Base-by-base conservation (phyloP, 2,797 vertebrate genomes). In the Rhincodon typus region DNA sequence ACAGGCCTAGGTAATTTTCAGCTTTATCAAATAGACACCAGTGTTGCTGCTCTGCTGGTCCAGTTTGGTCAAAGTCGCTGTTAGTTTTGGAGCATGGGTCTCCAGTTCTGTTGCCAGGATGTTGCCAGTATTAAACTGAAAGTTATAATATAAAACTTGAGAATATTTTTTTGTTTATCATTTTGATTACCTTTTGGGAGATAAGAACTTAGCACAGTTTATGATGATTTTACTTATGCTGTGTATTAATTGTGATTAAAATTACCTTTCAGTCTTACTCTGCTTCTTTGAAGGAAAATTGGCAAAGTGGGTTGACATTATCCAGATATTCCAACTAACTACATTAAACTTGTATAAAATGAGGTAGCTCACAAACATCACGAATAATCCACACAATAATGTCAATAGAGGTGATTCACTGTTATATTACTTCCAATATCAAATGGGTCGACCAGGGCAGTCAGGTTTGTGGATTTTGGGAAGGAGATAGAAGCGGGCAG, bases 331-430 rank as follows among this genome's bases (percentile, higher is more conserved):
- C 69, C 34, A 34, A 72, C 42, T 70, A 42, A 50, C 27, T 12
- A 46, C 67, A 27, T 94, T 94, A 30, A 94, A 50, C 69, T 42
- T 23, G 21, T 19, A 70, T 15, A 69, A 72, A 27, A 72, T 30
- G 27, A 94, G 42, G 69, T 72, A 94, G 42, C 42, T 72, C 69
- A 34, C 1, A 74, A 74, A 3, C 4, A 19, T 72, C 30, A 7
- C 3, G 13, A 69, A 30, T 30, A 74, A 30, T 94, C 13, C 94
- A 50, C 15, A 17, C 12, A 23, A 42, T n/a, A 12, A 38, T 69
- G 90, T 94, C 30, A 90, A 57, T 94, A 23, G 90, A 94, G 90
- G n/a, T 70, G 66, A 94, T 67, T 94, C 69, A 72, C 46, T 30
- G 67, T 67, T 90, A 3, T 62, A 90, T 62, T 30, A 27, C 21